phyloP scores from a whole-genome alignment of 2,113 vertebrate genomes.

The Polypterus senegalus region DNA sequence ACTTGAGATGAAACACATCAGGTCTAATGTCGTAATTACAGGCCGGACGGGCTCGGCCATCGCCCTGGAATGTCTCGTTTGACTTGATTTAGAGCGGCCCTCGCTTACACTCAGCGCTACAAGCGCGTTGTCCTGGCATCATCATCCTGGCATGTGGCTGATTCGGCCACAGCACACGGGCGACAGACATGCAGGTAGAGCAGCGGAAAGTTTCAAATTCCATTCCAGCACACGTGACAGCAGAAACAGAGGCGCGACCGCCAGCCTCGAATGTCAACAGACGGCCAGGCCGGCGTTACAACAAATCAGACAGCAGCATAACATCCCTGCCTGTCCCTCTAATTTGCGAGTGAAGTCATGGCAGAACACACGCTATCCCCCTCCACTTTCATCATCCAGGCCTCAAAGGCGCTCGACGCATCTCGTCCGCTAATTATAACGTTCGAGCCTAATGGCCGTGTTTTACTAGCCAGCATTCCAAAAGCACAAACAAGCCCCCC shows the following conservation, averaged over 20 bases:
- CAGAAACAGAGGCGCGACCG: no score
- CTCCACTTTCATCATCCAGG: slow-evolving; percentile 44
- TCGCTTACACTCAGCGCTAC: not conserved
- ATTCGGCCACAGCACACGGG: no score
- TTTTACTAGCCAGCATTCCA: slow-evolving; percentile 44
- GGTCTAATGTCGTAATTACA: not conserved
- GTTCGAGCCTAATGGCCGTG: slow-evolving; percentile 48
- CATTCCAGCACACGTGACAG: no score
- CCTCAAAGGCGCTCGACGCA: slow-evolving; percentile 46
- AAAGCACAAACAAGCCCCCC: slow-evolving; percentile 20
- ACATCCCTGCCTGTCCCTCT: no score
- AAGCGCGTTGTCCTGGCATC: no score
- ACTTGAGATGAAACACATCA: not conserved
- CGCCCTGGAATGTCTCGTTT: not conserved
- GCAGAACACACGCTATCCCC: slow-evolving; percentile 14
- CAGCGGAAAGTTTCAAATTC: no score
- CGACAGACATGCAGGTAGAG: no score
- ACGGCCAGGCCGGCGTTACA: no score
- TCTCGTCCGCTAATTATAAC: slow-evolving; percentile 56
- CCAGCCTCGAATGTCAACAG: no score
- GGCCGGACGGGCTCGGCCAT: not conserved
- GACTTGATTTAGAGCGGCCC: not conserved
- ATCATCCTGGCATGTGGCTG: no score
- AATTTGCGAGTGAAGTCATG: no score
- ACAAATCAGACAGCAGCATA: no score